Evolutionary conservation across 1,140 invertebrate genomes (phyloP).

Genomic region (Plutomurus gul): DNA sequence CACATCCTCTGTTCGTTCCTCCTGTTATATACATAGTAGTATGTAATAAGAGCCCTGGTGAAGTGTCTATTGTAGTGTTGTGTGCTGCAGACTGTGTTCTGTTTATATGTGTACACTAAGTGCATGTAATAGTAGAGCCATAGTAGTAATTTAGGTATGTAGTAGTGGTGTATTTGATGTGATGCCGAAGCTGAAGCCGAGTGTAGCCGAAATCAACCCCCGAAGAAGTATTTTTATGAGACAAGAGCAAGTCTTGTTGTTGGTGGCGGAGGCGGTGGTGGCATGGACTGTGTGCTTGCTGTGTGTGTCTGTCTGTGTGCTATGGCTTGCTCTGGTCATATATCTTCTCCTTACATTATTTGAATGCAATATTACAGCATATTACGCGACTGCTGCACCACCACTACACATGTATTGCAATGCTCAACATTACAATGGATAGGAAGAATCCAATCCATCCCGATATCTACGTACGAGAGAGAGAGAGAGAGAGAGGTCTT

Average conservation of each 20-base stretch:
- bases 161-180: not conserved
- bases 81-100: not conserved
- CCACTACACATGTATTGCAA: not conserved
- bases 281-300: not conserved
- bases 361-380: not conserved
- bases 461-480: too few relatives aligned
- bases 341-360: not conserved
- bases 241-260: constrained; percentile 17
- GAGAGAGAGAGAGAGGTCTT: too few relatives aligned
- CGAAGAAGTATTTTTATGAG: constrained; percentile 29
- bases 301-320: not conserved
- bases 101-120: not conserved
- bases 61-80: not conserved
- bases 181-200: constrained; percentile 1
- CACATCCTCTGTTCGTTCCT: not conserved
- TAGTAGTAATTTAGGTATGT: not conserved
- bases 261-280: constrained; percentile 4
- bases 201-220: not conserved
- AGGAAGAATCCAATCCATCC: constrained; percentile 2
- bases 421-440: not conserved
- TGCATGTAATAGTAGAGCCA: not conserved
- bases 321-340: not conserved
- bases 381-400: not conserved
- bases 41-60: not conserved
- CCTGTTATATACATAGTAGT: not conserved